Percentiles rank a stretch among this genome's conserved stretches.
These are phyloP conservation scores for Dreissena rostriformis DNA, from an alignment of 1,140 invertebrate genomes.

Conservation along the genomic window DNA sequence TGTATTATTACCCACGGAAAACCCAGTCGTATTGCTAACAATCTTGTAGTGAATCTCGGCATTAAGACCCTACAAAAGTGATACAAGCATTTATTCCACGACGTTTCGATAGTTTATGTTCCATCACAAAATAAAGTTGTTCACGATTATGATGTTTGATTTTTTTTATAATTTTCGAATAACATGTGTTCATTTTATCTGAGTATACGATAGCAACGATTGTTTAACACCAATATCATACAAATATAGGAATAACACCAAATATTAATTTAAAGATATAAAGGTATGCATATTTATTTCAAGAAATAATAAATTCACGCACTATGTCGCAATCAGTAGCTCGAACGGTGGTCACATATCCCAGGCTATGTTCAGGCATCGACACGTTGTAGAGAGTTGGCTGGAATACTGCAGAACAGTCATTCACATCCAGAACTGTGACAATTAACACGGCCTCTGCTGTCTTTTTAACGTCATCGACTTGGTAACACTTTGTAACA, in stretches of 20 bases:
- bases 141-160: not conserved
- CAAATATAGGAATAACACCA: no score
- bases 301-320: no score
- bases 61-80: constrained; percentile 20
- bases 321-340: constrained; percentile 42
- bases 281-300: no score
- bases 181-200: not conserved
- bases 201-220: not conserved
- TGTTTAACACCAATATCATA: not conserved
- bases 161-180: not conserved
- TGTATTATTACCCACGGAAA: not conserved
- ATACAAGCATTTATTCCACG: not conserved
- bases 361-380: constrained; percentile 18
- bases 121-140: no score
- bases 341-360: constrained; percentile 27
- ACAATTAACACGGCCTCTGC: constrained; percentile 8
- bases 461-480: constrained; percentile 18
- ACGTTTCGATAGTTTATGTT: not conserved
- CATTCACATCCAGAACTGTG: constrained; percentile 36
- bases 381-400: constrained; percentile 34
- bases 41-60: constrained; percentile 27
- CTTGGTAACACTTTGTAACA: constrained; percentile 43
- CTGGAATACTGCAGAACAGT: constrained; percentile 7
- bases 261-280: no score
- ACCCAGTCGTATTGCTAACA: not conserved